These are phyloP conservation scores for Ladona fulva DNA, from an alignment of 1,140 invertebrate genomes.

Conservation along the genomic window DNA sequence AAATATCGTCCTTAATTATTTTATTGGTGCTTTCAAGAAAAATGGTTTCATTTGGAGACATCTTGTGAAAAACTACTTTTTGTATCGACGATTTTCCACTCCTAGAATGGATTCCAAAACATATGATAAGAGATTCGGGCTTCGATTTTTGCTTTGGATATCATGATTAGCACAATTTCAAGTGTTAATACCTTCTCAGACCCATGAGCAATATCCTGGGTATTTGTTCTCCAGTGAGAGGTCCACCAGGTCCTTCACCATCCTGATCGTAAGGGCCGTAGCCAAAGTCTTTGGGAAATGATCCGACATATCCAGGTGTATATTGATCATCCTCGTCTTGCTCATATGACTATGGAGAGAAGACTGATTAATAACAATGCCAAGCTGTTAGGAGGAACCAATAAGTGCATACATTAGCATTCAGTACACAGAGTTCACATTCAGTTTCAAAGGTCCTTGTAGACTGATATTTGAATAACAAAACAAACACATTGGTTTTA, in stretches of 20 bases:
- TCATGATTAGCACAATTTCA: neutral
- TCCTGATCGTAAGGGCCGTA: slow-evolving; percentile 80
- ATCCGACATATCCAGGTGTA: slow-evolving; percentile 56
- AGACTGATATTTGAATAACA: too few relatives aligned
- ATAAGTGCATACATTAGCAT: too few relatives aligned
- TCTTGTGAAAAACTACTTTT: slow-evolving; percentile 99
- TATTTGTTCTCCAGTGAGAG: slow-evolving; percentile 60
- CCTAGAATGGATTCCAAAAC: slow-evolving; percentile 43
- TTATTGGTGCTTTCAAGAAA: slow-evolving; percentile 98
- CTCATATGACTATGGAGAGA: slow-evolving; percentile 44
- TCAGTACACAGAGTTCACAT: too few relatives aligned
- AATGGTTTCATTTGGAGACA: slow-evolving; percentile 99
- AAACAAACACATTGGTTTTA: too few relatives aligned
- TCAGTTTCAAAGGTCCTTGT: too few relatives aligned
- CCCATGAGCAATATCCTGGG: slow-evolving; percentile 95
- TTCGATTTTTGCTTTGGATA: neutral
- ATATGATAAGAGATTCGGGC: neutral
- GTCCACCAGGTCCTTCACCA: slow-evolving; percentile 48
- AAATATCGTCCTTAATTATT: slow-evolving; percentile 95
- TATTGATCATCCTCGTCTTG: slow-evolving; percentile 55
- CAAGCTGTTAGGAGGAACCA: too few relatives aligned
- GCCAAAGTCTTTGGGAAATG: slow-evolving; percentile 87
- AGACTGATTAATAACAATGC: too few relatives aligned
- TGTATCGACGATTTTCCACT: slow-evolving; percentile 99
- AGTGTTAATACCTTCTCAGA: slow-evolving; percentile 59